A percentile compares a stretch with the other conserved stretches of the same genome.
phyloP scores from a whole-genome alignment of 2,113 vertebrate species.

The Salvelinus alpinus region DNA sequence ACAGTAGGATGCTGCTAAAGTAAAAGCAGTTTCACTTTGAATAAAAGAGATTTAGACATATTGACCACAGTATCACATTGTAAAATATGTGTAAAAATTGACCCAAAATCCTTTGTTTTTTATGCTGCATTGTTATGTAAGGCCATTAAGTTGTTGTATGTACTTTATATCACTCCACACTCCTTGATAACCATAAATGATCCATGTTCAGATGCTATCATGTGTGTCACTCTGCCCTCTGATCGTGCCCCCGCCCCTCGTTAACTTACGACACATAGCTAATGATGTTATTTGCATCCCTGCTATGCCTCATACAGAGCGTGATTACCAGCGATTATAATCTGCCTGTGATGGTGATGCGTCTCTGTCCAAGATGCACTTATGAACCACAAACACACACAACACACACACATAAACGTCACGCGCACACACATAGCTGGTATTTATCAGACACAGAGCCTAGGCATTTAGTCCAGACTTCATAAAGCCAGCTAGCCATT shows the following conservation, averaged over 20 bases:
- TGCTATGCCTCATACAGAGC: conserved; percentile 82
- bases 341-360: conserved; percentile 56
- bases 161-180: background rate
- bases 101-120: background rate
- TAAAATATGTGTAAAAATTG: too few relatives aligned
- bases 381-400: conserved; percentile 5
- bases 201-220: conserved; percentile 72
- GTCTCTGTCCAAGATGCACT: conserved; percentile 12
- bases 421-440: conserved; percentile 8
- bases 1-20: conserved; percentile 15
- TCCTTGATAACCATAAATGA: conserved; percentile 42
- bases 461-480: conserved; percentile 92
- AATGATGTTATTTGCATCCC: conserved; percentile 95
- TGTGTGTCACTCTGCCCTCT: conserved; percentile 84
- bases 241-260: conserved; percentile 83
- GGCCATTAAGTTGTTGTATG: too few relatives aligned
- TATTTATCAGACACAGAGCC: conserved; percentile 57
- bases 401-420: background rate
- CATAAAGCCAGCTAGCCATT: conserved; percentile 94
- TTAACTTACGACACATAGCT: conserved; percentile 49
- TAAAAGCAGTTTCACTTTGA: background rate
- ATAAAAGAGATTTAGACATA: background rate
- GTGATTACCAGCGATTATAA: conserved; percentile 78
- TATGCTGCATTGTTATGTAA: background rate
- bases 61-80: too few relatives aligned